Evolutionary conservation across 2,888 invertebrate species (phyloP).

Genomic region (Lepidocyrtinus sp.): DNA sequence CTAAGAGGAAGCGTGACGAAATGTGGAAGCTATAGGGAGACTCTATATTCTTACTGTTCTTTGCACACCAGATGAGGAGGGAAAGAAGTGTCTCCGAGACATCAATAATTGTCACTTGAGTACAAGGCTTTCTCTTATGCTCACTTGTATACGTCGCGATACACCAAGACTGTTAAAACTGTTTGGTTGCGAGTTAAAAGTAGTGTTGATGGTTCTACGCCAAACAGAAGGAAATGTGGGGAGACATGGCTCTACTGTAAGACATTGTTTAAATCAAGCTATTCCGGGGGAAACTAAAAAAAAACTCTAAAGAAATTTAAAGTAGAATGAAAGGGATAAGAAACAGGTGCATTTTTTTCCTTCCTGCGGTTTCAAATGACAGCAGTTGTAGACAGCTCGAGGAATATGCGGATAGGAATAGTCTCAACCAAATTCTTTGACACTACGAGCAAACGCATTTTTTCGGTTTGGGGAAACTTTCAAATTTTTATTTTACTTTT

Average conservation of each 20-base stretch:
- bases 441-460: background rate
- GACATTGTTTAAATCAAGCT: background rate
- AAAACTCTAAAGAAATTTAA: no score
- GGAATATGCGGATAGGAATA: background rate
- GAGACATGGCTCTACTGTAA: background rate
- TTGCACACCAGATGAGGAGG: background rate
- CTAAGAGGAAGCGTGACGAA: slow-evolving; percentile 20
- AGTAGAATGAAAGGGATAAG: no score
- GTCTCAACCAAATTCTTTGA: background rate
- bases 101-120: slow-evolving; percentile 46
- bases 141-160: background rate
- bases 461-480: background rate
- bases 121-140: background rate
- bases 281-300: no score
- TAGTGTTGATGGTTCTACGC: background rate
- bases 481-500: slow-evolving; percentile 1
- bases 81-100: slow-evolving; percentile 28
- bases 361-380: background rate
- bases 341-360: background rate
- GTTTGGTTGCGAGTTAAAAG: no score
- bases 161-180: no score
- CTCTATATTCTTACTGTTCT: background rate
- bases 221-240: background rate
- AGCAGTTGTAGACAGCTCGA: no score
- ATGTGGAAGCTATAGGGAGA: slow-evolving; percentile 6